phyloP scores from a whole-genome alignment of 1,140 invertebrate species.

The Bombyx mandarina region DNA sequence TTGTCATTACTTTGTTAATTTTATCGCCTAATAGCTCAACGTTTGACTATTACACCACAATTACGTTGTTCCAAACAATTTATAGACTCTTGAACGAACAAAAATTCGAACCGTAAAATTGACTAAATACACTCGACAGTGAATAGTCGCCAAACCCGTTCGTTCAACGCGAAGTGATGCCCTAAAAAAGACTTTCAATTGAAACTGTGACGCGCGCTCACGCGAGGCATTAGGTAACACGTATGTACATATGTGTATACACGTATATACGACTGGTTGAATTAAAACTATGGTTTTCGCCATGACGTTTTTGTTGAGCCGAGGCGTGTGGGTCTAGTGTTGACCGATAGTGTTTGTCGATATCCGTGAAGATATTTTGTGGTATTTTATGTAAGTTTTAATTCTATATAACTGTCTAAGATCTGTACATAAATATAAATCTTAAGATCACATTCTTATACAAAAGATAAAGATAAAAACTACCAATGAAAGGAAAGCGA shows the following conservation, averaged over 20 bases:
- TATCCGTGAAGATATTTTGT: too few relatives aligned
- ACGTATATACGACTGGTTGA: not conserved
- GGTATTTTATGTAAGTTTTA: too few relatives aligned
- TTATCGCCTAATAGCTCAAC: not conserved
- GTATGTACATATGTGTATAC: not conserved
- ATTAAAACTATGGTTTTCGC: not conserved
- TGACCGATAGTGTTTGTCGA: too few relatives aligned
- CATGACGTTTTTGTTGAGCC: too few relatives aligned
- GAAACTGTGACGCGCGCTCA: not conserved
- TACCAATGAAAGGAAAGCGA: too few relatives aligned
- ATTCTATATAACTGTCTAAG: too few relatives aligned
- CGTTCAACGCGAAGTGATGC: constrained; percentile 1
- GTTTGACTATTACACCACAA: not conserved
- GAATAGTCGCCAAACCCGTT: not conserved
- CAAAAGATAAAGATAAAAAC: too few relatives aligned
- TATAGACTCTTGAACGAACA: too few relatives aligned
- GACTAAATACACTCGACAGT: not conserved
- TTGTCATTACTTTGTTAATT: too few relatives aligned
- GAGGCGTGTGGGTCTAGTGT: too few relatives aligned
- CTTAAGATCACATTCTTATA: too few relatives aligned
- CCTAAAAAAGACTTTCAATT: constrained; percentile 5
- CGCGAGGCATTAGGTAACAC: constrained; percentile 1
- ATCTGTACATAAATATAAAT: too few relatives aligned
- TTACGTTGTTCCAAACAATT: not conserved
- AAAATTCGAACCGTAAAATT: not conserved